Percentiles rank a stretch among this genome's conserved stretches.
Conservation (phyloP, 2,797 vertebrate species). For the Melanogrammus aeglefinus region DNA sequence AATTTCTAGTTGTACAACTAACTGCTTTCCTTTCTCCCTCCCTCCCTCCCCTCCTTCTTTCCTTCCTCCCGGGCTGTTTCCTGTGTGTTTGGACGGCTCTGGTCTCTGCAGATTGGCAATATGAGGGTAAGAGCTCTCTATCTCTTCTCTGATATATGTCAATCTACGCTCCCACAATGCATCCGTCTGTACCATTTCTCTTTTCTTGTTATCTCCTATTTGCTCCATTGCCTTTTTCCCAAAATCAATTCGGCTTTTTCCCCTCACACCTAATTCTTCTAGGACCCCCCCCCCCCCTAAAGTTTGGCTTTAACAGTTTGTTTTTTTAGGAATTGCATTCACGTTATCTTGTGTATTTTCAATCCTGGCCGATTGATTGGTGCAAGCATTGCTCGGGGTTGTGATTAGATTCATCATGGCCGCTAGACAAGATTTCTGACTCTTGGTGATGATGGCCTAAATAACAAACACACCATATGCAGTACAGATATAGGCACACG, state of each 20-base stretch:
- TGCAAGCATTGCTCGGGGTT: slow-evolving; percentile 20
- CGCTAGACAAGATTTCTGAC: slow-evolving; percentile 13
- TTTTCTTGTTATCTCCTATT: slow-evolving; percentile 34
- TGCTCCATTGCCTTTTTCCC: not conserved
- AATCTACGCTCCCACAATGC: not conserved
- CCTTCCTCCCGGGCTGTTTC: slow-evolving; percentile 57
- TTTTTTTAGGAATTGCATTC: not conserved
- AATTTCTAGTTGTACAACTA: slow-evolving; percentile 6
- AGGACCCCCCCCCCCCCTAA: not conserved
- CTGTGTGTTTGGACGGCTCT: slow-evolving; percentile 77
- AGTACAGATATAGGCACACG: no score
- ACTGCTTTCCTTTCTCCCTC: slow-evolving; percentile 27
- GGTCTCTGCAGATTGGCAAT: slow-evolving; percentile 95
- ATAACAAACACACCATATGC: no score
- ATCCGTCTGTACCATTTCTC: not conserved
- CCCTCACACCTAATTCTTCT: not conserved
- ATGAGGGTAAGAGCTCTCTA: slow-evolving; percentile 88
- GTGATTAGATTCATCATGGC: slow-evolving; percentile 13
- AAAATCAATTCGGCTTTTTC: not conserved
- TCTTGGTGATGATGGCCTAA: no score
- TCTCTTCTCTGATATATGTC: slow-evolving; percentile 6
- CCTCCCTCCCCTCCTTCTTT: slow-evolving; percentile 9
- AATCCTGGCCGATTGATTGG: slow-evolving; percentile 45
- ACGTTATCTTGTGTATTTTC: slow-evolving; percentile 32
- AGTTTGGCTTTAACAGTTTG: not conserved